A percentile compares a stretch with the other conserved stretches of the same genome.
Conservation (phyloP, 2,797 vertebrate species). For the Catharus ustulatus region DNA sequence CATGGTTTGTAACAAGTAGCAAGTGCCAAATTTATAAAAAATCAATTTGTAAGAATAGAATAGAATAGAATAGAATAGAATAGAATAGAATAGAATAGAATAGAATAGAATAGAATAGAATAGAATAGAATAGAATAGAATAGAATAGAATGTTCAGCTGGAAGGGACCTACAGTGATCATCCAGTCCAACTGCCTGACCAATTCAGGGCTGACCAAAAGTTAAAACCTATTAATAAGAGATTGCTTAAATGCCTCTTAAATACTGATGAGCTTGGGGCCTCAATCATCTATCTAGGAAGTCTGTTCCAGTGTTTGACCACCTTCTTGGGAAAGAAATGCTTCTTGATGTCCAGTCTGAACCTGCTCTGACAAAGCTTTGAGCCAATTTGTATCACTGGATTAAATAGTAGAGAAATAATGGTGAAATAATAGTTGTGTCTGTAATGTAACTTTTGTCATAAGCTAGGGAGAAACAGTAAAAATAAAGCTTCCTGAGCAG, state of each 20-base stretch:
- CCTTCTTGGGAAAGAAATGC: not conserved
- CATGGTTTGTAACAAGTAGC: not conserved
- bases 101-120: not conserved
- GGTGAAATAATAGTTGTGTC: not conserved
- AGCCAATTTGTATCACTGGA: not conserved
- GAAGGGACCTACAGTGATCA: not conserved
- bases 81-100: not conserved
- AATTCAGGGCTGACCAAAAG: not conserved
- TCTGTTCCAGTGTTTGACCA: not conserved
- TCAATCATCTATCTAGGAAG: not conserved
- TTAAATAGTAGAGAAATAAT: not conserved
- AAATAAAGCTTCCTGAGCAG: not conserved
- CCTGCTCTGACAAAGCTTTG: not conserved
- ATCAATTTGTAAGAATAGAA: not conserved
- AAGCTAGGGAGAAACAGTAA: not conserved
- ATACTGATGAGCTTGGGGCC: not conserved
- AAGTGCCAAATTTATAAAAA: not conserved
- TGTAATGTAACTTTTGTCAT: not conserved
- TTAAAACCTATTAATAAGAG: not conserved
- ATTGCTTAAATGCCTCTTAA: not conserved
- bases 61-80: not conserved
- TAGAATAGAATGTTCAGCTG: not conserved
- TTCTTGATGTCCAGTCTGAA: not conserved
- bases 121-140: not conserved
- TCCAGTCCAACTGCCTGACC: not conserved